A percentile compares a stretch with the other conserved stretches of the same genome.
Evolutionary conservation across 2,888 invertebrate species (phyloP).

Genomic region (Sphecodes monilicornis): DNA sequence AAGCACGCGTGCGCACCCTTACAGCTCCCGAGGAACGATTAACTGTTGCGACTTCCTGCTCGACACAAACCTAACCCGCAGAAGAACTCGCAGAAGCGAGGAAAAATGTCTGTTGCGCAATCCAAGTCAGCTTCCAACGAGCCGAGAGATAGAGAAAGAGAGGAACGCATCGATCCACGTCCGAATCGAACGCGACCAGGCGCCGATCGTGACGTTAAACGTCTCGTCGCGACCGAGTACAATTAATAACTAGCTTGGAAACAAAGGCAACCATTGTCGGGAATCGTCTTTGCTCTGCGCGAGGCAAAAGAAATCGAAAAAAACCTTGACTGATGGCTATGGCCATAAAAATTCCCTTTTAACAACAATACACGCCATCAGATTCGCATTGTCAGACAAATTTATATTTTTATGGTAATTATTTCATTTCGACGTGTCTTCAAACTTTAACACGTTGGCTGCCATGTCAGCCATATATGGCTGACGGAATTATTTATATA

Average conservation of each 20-base stretch:
- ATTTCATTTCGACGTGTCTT: not conserved
- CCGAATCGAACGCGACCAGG: constrained; percentile 20
- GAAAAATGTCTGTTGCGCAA: constrained; percentile 31
- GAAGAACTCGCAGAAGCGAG: not conserved
- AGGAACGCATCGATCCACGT: constrained; percentile 23
- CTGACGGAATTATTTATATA: no score
- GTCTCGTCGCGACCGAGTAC: constrained; percentile 40
- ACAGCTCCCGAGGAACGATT: not conserved
- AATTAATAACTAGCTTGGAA: constrained; percentile 61
- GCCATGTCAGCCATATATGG: no score
- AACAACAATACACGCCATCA: constrained; percentile 37
- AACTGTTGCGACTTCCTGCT: constrained; percentile 31
- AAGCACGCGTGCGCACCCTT: constrained; percentile 14
- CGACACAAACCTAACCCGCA: not conserved
- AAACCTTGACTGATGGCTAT: not conserved
- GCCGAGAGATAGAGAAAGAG: not conserved
- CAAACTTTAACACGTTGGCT: no score
- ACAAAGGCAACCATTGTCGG: constrained; percentile 62
- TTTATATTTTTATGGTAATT: not conserved
- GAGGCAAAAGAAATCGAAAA: constrained; percentile 50
- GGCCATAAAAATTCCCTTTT: constrained; percentile 13
- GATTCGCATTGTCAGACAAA: not conserved
- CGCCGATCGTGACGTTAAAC: constrained; percentile 50
- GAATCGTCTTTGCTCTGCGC: constrained; percentile 26
- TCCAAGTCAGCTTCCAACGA: not conserved